Evolutionary conservation across 1,140 invertebrate genomes (phyloP).

Genomic region (Drosophila orena): DNA sequence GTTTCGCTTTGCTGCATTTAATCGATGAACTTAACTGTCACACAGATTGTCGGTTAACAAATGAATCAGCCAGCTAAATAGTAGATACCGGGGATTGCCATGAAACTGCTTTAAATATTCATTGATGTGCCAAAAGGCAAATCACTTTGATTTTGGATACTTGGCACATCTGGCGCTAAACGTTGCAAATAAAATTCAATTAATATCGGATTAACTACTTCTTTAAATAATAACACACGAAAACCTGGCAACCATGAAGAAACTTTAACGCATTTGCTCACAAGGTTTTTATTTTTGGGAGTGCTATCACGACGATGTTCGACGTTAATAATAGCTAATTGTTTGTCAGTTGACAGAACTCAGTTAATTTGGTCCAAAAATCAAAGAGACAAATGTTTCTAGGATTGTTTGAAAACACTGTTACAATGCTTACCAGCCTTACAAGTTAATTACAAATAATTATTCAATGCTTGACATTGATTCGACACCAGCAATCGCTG

Average conservation of each 20-base stretch:
- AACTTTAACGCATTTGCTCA: neutral
- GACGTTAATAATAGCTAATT: neutral
- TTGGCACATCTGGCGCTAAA: neutral
- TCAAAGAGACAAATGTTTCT: too few relatives aligned
- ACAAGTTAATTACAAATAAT: too few relatives aligned
- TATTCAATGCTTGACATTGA: too few relatives aligned
- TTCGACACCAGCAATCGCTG: neutral
- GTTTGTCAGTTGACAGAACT: neutral
- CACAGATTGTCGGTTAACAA: neutral
- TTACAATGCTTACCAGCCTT: too few relatives aligned
- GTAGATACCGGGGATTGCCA: neutral
- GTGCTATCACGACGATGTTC: neutral
- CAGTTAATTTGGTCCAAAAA: neutral
- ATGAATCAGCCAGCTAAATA: constrained; percentile 6
- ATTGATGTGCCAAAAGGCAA: neutral
- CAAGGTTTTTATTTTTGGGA: neutral
- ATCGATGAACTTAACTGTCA: constrained; percentile 10
- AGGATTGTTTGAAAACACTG: too few relatives aligned
- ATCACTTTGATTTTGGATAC: neutral
- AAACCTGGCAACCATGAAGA: neutral
- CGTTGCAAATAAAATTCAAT: neutral
- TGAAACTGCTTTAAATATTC: neutral
- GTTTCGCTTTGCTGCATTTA: constrained; percentile 15
- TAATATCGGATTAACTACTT: neutral
- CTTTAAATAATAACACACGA: neutral